These are phyloP conservation scores for Cyprinodon variegatus DNA, from an alignment of 2,113 vertebrate species.

Conservation along the genomic window DNA sequence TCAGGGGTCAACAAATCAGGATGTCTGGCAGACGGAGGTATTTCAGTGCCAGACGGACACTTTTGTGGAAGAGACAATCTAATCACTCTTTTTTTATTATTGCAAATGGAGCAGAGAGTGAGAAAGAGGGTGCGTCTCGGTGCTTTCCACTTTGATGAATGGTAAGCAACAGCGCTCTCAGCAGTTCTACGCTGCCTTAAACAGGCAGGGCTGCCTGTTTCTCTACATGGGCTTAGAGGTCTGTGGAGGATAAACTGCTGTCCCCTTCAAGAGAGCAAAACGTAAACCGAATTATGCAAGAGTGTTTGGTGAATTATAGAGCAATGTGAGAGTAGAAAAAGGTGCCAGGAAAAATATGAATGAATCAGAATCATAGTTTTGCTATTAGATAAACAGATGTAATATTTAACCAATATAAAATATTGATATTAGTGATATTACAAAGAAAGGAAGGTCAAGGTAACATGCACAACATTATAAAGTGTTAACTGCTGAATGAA, in stretches of 20 bases:
- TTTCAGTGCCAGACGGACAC: slow-evolving; percentile 4
- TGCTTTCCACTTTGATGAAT: slow-evolving; percentile 28
- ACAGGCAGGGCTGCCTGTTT: slow-evolving; percentile 63
- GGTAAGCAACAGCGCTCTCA: slow-evolving; percentile 23
- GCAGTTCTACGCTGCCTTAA: slow-evolving; percentile 37
- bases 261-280: not conserved
- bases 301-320: slow-evolving; percentile 4
- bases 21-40: slow-evolving; percentile 15
- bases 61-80: slow-evolving; percentile 21
- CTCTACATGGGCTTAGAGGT: slow-evolving; percentile 15
- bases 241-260: slow-evolving; percentile 15
- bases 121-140: slow-evolving; percentile 23
- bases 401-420: not conserved
- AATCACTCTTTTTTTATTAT: slow-evolving; percentile 33
- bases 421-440: not conserved
- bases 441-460: not conserved
- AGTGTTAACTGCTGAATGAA: not conserved
- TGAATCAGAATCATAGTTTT: not conserved
- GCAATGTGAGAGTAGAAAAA: not conserved
- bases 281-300: not conserved
- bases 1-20: not conserved
- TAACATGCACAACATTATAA: not conserved
- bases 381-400: too few species aligned
- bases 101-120: slow-evolving; percentile 15
- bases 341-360: not conserved